Evolutionary conservation across 2,797 vertebrate species (phyloP), one percentile per base, ranked within the genome.

Genomic region (Cyclopterus lumpus): DNA sequence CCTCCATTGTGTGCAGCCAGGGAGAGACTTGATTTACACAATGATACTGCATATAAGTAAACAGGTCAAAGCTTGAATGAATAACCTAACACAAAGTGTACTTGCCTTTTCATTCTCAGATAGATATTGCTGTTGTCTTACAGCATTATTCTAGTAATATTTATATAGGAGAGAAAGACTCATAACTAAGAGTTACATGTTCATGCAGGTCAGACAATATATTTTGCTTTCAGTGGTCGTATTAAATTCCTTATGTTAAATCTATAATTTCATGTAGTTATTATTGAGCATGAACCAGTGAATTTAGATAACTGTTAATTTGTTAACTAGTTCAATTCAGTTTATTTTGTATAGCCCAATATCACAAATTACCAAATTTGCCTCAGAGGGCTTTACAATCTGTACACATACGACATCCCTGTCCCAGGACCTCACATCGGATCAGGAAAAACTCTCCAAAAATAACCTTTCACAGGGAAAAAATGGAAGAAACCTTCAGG

Each of bases 71-170:
- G 46, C 2, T 0, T 64, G 12, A 77, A 63, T 42, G 20, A 76
- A 64, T 71, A 34, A 64, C 24, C 67, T 34, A 10, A 74, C 42
- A 6, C 12, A 32, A 12, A 71, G 61, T 67, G 67, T 48, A 66
- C 75, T 51, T 73, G 20, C 54, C 3, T 60, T 44, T 62, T 28
- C 40, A 34, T 71, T 57, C 6, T 14, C 22, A 59, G 32, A 75
- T 55, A 59, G 65, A 70, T 76, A 26, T 66, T 79, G 58, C 46
- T 67, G 48, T 42, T 78, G 44, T 20, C 78, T 7, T 8, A n/a
- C 67, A 72, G 34, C 32, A 64, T 72, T 64, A 73, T 67, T 80
- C 14, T 66, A 38, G 55, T 30, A 36, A 55, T 79, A 64, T 80
- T 51, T 81, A 58, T 68, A 68, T 46, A 63, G 12, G 26, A 54